Percentiles rank a stretch among this genome's conserved stretches.
phyloP scores from a whole-genome alignment of 2,888 invertebrate genomes.

The Myathropa florea region DNA sequence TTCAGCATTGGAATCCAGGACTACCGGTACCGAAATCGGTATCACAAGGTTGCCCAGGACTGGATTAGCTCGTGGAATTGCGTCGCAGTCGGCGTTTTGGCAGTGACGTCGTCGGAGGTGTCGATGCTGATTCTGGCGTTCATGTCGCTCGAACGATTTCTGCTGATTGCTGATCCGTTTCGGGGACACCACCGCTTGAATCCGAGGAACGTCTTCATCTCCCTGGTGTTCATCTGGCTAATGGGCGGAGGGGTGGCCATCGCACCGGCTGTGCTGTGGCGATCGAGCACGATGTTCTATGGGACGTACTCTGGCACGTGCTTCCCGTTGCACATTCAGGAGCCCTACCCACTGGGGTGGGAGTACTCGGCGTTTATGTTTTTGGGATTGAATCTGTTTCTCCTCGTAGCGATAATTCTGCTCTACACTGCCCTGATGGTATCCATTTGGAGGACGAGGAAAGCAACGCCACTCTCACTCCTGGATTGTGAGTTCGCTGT shows the following conservation, averaged over 20 bases:
- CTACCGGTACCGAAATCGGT: slow-evolving; percentile 82
- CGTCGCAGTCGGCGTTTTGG: slow-evolving; percentile 83
- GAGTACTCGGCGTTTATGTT: slow-evolving; percentile 87
- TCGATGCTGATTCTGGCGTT: slow-evolving; percentile 86
- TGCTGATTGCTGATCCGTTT: slow-evolving; percentile 84
- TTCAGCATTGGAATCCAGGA: slow-evolving; percentile 84
- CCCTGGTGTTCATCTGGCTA: slow-evolving; percentile 84
- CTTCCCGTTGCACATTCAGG: slow-evolving; percentile 86
- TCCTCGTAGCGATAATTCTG: slow-evolving; percentile 83
- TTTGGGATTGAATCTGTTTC: slow-evolving; percentile 84
- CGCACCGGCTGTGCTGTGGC: slow-evolving; percentile 85
- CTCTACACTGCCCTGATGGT: slow-evolving; percentile 84
- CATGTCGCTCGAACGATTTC: slow-evolving; percentile 86
- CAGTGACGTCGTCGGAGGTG: slow-evolving; percentile 86
- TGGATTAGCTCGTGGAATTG: slow-evolving; percentile 87
- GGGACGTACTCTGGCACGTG: slow-evolving; percentile 85
- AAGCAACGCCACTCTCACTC: slow-evolving; percentile 83
- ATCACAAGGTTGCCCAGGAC: slow-evolving; percentile 82
- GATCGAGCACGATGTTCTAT: slow-evolving; percentile 84
- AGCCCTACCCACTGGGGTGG: slow-evolving; percentile 86
- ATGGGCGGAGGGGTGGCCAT: slow-evolving; percentile 83
- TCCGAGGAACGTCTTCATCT: slow-evolving; percentile 82
- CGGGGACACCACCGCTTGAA: slow-evolving; percentile 82
- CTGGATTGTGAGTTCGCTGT: slow-evolving; percentile 85
- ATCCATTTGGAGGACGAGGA: slow-evolving; percentile 84